Evolutionary conservation across 2,888 invertebrate species (phyloP), one percentile per base, ranked within the genome.

Genomic region (Drosophila birchii): DNA sequence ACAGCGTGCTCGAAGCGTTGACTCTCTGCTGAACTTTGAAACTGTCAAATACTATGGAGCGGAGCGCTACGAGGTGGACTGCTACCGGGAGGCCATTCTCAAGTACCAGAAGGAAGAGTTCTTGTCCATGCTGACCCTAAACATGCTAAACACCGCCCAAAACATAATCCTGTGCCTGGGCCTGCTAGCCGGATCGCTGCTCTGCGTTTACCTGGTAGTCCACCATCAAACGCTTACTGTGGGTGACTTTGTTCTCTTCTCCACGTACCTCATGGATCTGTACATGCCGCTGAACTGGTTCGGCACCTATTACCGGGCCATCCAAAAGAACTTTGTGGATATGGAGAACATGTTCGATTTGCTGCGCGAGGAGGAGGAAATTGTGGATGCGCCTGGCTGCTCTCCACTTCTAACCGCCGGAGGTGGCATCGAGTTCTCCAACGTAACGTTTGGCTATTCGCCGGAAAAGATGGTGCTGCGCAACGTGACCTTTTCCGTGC

Each of bases 281-380:
- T 99, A 99, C 91, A 96, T 97, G 69, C 99, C 99, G 0, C 93
- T 99, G 57, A 99, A 99, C 93, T 99, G 97, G 96, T 98, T 99
- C 91, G 99, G 99, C 34, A 99, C 98, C 4, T 99, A 98, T 90
- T 99, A 99, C 91, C 96, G 99, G 90, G 97, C 97, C 63, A 98
- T 99, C 70, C 99, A 99, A 91, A 98, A 97, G 93, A 97, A 98
- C 90, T 99, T 99, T 90, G 96, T 99, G 20, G 99, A 99, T 91
- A 99, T 99, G 99, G 99, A 99, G 93, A 99, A 99, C 92, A 99
- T 99, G 99, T 98, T 99, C 91, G 98, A 99, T 82, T 93, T 99
- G 75, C 94, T 99, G 88, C 95, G 96, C 43, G 97, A 98, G 89
- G 95, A 96, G 49, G 95, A 96, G 60, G 98, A 99, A 93, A 95